Base-by-base conservation (phyloP, 2,888 invertebrate genomes). In the Rhogogaster chlorosoma region DNA sequence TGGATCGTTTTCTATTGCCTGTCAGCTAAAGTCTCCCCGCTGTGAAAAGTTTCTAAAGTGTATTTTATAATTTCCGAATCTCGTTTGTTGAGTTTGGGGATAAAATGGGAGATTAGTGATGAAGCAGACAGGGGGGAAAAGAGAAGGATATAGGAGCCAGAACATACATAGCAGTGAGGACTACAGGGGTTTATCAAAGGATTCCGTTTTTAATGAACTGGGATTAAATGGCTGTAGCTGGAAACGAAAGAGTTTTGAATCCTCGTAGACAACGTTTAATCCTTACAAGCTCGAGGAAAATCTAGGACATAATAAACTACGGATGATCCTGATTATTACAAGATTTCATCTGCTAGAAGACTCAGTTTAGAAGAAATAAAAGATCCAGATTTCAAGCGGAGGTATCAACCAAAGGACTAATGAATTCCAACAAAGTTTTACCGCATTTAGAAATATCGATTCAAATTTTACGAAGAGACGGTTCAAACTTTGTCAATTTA, bases 261-360 rank as follows among this genome's bases (percentile, higher is more conserved):
- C 77, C 32, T 73, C 42, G 53, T 32, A 32, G 77, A 49, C 32
- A 53, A 29, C 45, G 53, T 77, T 77, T 77, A 53, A 77, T 49
- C 53, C 53, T 26, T 53, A 77, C 32, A 26, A 77, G 49, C n/a
- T 32, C 49, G 53, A 77, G 10, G n/a, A 32, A 53, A 36, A 29
- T 53, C 80, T 61, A 61, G 57, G 38, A 57, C 6, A 22, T 61
- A 61, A 61, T 80, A 38, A 61, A 57, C 80, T 10, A 22, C 36
- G 26, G 61, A 80, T 80, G 22, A 80, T 80, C 61, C 61, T 38
- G 71, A 73, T 73, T 42, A 73, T 73, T 22, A 12, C 22, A 73
- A 42, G n/a, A 42, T 73, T 73, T 42, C 18, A 36, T 36, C 10
- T 6, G 4, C 10, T 38, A 18, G 10, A n/a, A 73, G 26, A 2